Evolutionary conservation across 2,797 vertebrate species (phyloP), one percentile per base, ranked within the genome.

Genomic region (Parotocinclus haroldoi): DNA sequence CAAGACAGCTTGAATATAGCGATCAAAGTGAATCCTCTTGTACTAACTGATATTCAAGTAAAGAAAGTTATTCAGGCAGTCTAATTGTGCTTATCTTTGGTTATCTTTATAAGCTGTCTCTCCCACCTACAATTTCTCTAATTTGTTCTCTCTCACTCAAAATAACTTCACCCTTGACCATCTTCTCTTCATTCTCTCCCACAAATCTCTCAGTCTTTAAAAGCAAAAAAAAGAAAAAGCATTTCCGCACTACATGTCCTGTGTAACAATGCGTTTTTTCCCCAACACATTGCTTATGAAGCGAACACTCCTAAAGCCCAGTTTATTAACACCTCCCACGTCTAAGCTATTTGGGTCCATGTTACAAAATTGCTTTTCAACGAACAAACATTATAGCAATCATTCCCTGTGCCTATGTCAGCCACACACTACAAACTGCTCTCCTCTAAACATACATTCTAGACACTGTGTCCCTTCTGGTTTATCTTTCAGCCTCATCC

Each of bases 11-110:
- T 46, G 27, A 68, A 12, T 17, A 42, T 27, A 68, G 50, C 62
- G 55, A 59, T 63, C 10, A 58, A 68, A 64, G 59, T 64, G 38
- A 58, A 18, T 13, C 44, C 45, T 45, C 14, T 63, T 61, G 45
- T 38, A 56, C 38, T 51, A 42, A 53, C 58, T 63, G 52, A 13
- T 14, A 55, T 67, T 63, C 62, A 36, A 55, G 55, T n/a, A 39
- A 50, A 60, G 55, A 39, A 38, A 62, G 36, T 51, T 40, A 57
- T 46, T 37, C 54, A 16, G 2, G 17, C 27, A 16, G 13, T 50
- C 44, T 36, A 17, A 57, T 56, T 50, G 52, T 38, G 58, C 14
- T 54, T 60, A 45, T 58, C 53, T 52, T 10, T 49, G 14, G 10
- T 10, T 52, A 38, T 54, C 10, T 57, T 53, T 14, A 46, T 5